Conservation (phyloP, 2,113 vertebrate species). For the Alces alces region DNA sequence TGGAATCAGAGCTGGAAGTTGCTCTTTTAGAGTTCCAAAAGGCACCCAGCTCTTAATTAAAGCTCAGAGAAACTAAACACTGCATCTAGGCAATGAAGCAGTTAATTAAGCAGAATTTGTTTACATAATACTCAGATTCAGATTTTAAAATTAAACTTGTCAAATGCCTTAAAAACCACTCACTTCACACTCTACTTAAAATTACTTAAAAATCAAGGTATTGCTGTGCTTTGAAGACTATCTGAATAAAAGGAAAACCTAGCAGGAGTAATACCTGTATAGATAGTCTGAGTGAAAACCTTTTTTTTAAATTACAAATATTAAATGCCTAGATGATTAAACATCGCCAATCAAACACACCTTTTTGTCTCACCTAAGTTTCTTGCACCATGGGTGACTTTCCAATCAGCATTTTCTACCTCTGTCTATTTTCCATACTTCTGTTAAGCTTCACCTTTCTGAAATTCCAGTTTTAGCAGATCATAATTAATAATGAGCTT, state of each 20-base stretch:
- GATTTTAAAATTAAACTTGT: neutral
- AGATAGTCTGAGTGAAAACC: neutral
- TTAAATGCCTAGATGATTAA: neutral
- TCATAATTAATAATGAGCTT: neutral
- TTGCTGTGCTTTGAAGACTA: neutral
- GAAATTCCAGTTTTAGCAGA: neutral
- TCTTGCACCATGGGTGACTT: neutral
- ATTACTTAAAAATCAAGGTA: neutral
- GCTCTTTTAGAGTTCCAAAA: neutral
- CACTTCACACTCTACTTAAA: neutral
- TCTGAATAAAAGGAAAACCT: neutral
- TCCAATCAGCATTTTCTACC: neutral
- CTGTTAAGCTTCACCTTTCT: neutral
- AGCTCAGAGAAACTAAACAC: neutral
- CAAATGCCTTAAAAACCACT: neutral
- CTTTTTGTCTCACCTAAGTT: neutral
- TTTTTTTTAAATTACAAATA: neutral
- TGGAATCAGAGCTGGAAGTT: neutral
- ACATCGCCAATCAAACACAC: neutral
- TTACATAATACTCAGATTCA: neutral
- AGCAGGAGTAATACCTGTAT: neutral
- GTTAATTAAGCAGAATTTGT: neutral
- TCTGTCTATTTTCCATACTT: neutral
- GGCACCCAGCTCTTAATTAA: neutral
- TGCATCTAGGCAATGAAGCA: neutral